Evolutionary conservation across 2,888 invertebrate species (phyloP).

Genomic region (Caenorhabditis drosophilae): DNA sequence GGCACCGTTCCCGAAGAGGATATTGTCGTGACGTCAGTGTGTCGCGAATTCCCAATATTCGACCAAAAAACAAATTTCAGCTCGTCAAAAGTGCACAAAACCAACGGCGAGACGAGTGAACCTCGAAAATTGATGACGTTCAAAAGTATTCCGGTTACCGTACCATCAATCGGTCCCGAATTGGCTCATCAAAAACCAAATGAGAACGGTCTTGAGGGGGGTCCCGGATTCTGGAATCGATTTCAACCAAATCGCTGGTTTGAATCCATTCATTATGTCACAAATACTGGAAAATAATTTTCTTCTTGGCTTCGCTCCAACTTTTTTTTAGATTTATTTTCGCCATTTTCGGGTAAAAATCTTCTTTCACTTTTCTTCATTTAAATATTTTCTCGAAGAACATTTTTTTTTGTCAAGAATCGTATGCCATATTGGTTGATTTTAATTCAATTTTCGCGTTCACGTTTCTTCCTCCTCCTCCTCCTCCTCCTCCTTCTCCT

Average conservation of each 20-base stretch:
- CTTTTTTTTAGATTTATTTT: slow-evolving; percentile 15
- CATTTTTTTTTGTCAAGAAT: slow-evolving; percentile 1
- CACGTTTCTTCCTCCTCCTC: no score
- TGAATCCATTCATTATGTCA: slow-evolving; percentile 65
- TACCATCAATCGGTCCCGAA: slow-evolving; percentile 47
- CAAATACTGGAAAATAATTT: slow-evolving; percentile 59
- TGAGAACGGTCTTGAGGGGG: slow-evolving; percentile 34
- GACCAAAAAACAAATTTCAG: slow-evolving; percentile 7
- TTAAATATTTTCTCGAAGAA: background rate
- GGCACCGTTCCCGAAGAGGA: slow-evolving; percentile 37
- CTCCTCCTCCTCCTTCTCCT: no score
- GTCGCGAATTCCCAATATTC: background rate
- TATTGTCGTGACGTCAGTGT: slow-evolving; percentile 25
- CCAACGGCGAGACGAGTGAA: slow-evolving; percentile 13
- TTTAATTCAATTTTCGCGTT: no score
- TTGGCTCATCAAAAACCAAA: slow-evolving; percentile 51
- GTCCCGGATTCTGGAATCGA: slow-evolving; percentile 63
- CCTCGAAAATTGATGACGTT: slow-evolving; percentile 52
- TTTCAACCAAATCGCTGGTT: slow-evolving; percentile 68
- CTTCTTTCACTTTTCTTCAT: background rate
- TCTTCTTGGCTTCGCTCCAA: background rate
- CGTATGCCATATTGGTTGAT: slow-evolving; percentile 51
- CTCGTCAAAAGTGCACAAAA: slow-evolving; percentile 28
- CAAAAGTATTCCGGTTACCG: slow-evolving; percentile 56
- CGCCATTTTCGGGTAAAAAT: slow-evolving; percentile 13